Evolutionary conservation across 2,888 invertebrate genomes (phyloP), one percentile per base, ranked within the genome.

Genomic region (Aspidiotus destructor): DNA sequence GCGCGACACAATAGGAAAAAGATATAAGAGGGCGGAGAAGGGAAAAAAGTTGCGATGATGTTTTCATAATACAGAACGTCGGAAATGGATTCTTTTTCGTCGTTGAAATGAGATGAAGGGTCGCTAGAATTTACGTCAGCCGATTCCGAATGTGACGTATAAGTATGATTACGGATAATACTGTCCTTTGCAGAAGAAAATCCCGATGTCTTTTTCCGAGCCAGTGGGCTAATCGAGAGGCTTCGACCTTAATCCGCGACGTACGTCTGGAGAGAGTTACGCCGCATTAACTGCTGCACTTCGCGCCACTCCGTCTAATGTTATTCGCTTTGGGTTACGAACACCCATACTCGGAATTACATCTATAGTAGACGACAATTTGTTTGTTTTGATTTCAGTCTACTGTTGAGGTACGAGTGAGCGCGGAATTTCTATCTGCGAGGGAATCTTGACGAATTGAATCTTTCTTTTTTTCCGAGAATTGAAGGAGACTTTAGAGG

Each of bases 171-270:
- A 58, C 41, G 65, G 65, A 65, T 65, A 58, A 65, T 65, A 65
- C 44, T 65, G 65, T 65, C 65, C 65, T 65, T 44, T 65, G 65
- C 65, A 58, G 54, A 52, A 57, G 40, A 40, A 15, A 70, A 70
- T 62, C 78, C 79, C 78, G 79, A 78, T 80, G 81, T 81, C 80
- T 81, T 82, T 82, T 82, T 82, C 81, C 81, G 78, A 79, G 78
- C 80, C 80, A 80, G 78, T 82, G 80, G 81, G 80, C 81, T 80
- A 80, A 81, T 80, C 65, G 65, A 65, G 58, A 57, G 57, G 57
- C 44, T 65, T 65, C 41, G 55, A 41, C 55, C 55, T 65, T 65
- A 65, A 65, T 65, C 65, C 15, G 53, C 65, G 44, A 16, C 40
- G 58, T 16, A 16, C 61, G 57, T 57, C 57, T 48, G 48, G n/a